Evolutionary conservation across 92 coral and sea anemone species (phyloP), one percentile per base, ranked within the genome.

Genomic region (Galaxea fascicularis): DNA sequence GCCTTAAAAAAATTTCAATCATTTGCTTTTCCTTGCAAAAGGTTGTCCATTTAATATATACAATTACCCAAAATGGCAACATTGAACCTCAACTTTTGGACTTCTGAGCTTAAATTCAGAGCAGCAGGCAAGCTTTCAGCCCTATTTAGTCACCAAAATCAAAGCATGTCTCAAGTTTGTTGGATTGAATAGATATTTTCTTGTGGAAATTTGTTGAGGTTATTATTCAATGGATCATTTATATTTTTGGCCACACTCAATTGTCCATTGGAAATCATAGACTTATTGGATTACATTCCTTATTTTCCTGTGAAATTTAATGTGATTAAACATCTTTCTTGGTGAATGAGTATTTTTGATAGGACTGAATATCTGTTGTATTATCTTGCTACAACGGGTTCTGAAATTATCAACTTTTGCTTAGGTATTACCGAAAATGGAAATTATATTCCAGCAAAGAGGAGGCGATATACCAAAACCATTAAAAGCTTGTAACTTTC

Each of bases 271-370:
- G 29, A 60, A 75, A 54, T 29, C 49, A 74, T 1, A 30, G 41
- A 20, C 22, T 9, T 45, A 62, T 25, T 77, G 73, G 49, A 67
- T 20, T 1, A 31, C 21, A 67, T 4, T 30, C 0, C 41, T 31
- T 77, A 62, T 79, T 66, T 79, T 53, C 4, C n/a, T 28, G 64
- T 30, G 10, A 41, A 79, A 65, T 65, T 49, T 65, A 64, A 3
- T 35, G 9, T 65, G 45, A 24, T 68, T 79, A 31, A 65, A 65
- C 15, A 60, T 29, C 35, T 39, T 64, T 27, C 49, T 29, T 45
- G 72, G 59, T 79, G 26, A 64, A 78, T 47, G 4, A 66, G 60
- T 79, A 79, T 79, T 79, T 79, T 79, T 79, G 74, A 79, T 79
- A 67, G 52, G 27, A 49, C 22, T 71, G 22, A 11, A 29, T 59